Base-by-base conservation (phyloP, 2,888 invertebrate genomes). In the Thalpophila matura region DNA sequence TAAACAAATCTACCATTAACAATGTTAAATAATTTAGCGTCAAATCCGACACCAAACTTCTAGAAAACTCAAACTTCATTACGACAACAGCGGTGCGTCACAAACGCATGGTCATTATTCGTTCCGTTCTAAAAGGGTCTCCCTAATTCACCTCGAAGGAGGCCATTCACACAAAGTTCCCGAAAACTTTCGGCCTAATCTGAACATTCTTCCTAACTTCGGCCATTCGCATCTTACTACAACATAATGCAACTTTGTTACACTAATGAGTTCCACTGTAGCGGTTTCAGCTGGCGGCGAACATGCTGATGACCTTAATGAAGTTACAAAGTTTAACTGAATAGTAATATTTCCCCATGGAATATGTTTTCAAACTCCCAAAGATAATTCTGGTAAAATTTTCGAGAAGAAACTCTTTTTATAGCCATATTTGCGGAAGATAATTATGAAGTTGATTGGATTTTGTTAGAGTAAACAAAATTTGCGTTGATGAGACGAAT, bases 141-240 rank as follows among this genome's bases (percentile, higher is more conserved):
- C 42, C 24, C 20, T 64, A 74, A 77, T 57, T 56, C 37, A 60
- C 60, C 60, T 45, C 53, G 27, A 16, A 47, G 40, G 42, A 46
- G 49, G 20, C 60, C 16, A 64, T 77, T 77, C 56, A 14, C 42
- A 46, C 68, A 61, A 77, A 77, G 42, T 75, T 69, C 4, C 20
- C 6, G 37, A 42, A 35, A 70, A 70, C 51, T 53, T 58, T 63
- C 57, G 43, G 49, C 56, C 75, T 60, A 77, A 77, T 76, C 65
- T 58, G 45, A 63, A 63, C 70, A 75, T 54, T 76, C 70, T 77
- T 74, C 43, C 14, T 26, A 78, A 79, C 67, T 78, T 77, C 12
- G 33, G 40, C 55, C 58, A 75, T 78, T 78, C 71, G 24, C 60
- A 49, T 70, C 51, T 55, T 43, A 60, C 54, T 57, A 77, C 46